Percentiles rank a stretch among this genome's conserved stretches.
Conservation (phyloP, 2,113 vertebrate genomes). For the Oceanites oceanicus region DNA sequence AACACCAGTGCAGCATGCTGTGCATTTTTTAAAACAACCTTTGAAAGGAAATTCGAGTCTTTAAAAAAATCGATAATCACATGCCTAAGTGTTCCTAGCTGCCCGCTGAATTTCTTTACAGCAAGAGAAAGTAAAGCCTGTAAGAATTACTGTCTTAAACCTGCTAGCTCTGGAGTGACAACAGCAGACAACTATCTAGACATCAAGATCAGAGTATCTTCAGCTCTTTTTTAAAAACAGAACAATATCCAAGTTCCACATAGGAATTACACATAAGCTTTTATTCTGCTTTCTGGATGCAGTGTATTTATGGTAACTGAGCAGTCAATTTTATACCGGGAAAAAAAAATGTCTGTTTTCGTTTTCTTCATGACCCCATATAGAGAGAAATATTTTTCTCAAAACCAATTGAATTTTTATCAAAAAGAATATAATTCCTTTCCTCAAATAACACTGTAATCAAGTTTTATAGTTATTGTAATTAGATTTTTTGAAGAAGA, state of each 20-base stretch:
- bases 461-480: background rate
- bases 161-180: background rate
- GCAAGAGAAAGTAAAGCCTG: background rate
- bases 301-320: background rate
- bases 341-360: background rate
- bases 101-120: background rate
- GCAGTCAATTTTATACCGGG: background rate
- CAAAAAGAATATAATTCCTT: background rate
- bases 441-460: conserved; percentile 16
- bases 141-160: background rate
- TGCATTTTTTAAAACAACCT: background rate
- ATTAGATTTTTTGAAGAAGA: conserved; percentile 21
- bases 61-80: background rate
- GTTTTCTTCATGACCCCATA: background rate
- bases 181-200: background rate
- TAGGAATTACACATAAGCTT: background rate
- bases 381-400: background rate
- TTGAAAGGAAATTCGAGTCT: background rate
- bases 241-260: background rate
- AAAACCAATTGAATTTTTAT: background rate
- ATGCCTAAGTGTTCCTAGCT: background rate
- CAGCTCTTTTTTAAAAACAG: background rate
- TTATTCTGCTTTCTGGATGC: background rate
- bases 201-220: too few species aligned
- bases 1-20: background rate